phyloP scores from a whole-genome alignment of 2,797 vertebrate species.

The Sebastes hubbsi region DNA sequence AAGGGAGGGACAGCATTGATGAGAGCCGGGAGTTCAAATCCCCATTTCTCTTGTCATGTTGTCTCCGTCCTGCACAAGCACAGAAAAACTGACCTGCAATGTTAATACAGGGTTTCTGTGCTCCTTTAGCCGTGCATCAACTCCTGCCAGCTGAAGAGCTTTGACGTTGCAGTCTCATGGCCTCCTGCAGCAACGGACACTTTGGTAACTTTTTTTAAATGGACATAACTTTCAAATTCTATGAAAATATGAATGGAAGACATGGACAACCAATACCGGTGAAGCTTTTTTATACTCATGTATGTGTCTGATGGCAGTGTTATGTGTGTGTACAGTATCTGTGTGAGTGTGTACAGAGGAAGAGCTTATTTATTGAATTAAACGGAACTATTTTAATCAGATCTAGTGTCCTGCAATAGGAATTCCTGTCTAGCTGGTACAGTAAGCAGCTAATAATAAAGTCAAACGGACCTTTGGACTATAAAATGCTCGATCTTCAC shows the following conservation, averaged over 20 bases:
- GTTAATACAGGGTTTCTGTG: background rate
- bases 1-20: background rate
- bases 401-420: slow-evolving; percentile 47
- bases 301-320: background rate
- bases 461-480: slow-evolving; percentile 24
- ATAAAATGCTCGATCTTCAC: slow-evolving; percentile 7
- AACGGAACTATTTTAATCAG: slow-evolving; percentile 38
- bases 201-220: background rate
- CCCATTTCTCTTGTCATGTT: background rate
- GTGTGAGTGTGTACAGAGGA: background rate
- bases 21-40: background rate
- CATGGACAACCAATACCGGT: slow-evolving; percentile 2
- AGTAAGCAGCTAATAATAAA: slow-evolving; percentile 38
- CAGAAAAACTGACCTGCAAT: background rate
- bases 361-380: slow-evolving; percentile 63
- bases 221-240: background rate
- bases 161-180: background rate
- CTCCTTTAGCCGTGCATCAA: background rate
- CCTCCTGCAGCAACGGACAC: background rate
- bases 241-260: slow-evolving; percentile 8
- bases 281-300: background rate
- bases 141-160: background rate
- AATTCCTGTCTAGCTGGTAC: slow-evolving; percentile 55
- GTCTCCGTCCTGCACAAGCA: background rate
- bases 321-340: background rate